Percentiles rank a stretch among this genome's conserved stretches.
Conservation (phyloP, 53 echinoderm and acorn worm species). For the Stichopus horrens region DNA sequence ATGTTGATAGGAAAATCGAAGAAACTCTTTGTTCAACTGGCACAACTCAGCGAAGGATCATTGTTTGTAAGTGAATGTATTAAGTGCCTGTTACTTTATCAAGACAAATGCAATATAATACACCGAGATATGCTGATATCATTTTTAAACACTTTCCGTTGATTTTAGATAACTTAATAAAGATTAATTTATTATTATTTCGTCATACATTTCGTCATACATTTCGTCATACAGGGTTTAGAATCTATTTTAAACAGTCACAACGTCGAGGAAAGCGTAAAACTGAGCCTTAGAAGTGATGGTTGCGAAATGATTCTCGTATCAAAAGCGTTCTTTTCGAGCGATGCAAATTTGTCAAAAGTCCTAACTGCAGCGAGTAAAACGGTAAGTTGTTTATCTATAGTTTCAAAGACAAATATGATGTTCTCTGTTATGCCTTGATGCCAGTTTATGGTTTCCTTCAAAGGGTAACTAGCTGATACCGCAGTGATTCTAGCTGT, state of each 20-base stretch:
- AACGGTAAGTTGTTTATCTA: conserved; percentile 53
- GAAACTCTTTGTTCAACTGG: conserved; percentile 59
- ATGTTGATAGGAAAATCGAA: conserved; percentile 31
- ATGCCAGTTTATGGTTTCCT: not conserved
- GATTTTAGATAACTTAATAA: not conserved
- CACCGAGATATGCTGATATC: not conserved
- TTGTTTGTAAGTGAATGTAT: conserved; percentile 60
- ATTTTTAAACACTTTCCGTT: not conserved
- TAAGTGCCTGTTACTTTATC: not conserved
- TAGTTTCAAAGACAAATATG: not conserved
- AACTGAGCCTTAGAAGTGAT: conserved; percentile 85
- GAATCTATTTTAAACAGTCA: conserved; percentile 50
- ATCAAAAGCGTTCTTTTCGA: conserved; percentile 82
- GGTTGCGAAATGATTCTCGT: conserved; percentile 82
- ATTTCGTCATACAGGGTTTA: conserved; percentile 46
- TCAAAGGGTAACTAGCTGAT: not conserved
- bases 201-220: not conserved
- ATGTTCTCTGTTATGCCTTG: not conserved
- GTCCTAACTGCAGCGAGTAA: conserved; percentile 73
- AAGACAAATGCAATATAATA: not conserved
- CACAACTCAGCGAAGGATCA: conserved; percentile 51
- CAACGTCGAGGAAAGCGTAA: conserved; percentile 33
- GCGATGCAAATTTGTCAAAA: conserved; percentile 60
- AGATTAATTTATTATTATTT: not conserved
- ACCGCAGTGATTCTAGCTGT: no score